Conservation (phyloP, 2,888 invertebrate species). For the Watsonalla cultraria region DNA sequence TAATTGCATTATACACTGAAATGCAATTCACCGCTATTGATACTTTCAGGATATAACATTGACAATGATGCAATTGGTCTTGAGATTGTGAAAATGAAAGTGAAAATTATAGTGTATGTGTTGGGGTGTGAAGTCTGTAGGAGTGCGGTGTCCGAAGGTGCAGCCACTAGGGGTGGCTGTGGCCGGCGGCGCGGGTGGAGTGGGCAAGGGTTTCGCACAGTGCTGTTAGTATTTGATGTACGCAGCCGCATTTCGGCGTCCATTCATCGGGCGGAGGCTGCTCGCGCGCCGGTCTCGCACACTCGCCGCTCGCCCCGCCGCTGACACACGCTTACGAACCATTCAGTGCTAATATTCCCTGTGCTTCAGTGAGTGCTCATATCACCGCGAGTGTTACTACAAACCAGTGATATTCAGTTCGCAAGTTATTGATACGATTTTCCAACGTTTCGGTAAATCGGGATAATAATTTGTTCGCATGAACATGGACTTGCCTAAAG, state of each 20-base stretch:
- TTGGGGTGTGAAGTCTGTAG: slow-evolving; percentile 5
- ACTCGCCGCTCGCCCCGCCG: slow-evolving; percentile 57
- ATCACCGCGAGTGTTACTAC: slow-evolving; percentile 29
- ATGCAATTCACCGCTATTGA: neutral
- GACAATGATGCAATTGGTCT: neutral
- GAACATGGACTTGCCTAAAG: slow-evolving; percentile 75
- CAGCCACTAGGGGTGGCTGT: slow-evolving; percentile 47
- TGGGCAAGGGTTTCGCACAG: slow-evolving; percentile 75
- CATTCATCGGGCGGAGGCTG: slow-evolving; percentile 77
- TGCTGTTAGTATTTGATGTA: slow-evolving; percentile 75
- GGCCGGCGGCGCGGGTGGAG: slow-evolving; percentile 30
- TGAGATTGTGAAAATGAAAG: neutral
- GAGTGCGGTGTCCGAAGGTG: slow-evolving; percentile 52
- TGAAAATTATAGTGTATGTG: neutral
- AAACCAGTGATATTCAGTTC: slow-evolving; percentile 26
- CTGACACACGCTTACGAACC: slow-evolving; percentile 45
- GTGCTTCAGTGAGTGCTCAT: slow-evolving; percentile 38
- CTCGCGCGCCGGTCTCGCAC: slow-evolving; percentile 72
- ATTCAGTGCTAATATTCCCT: slow-evolving; percentile 39
- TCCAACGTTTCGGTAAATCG: slow-evolving; percentile 37
- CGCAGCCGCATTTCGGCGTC: slow-evolving; percentile 74
- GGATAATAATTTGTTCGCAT: slow-evolving; percentile 52
- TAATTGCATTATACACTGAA: no score
- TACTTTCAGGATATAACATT: neutral
- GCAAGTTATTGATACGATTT: slow-evolving; percentile 37